Evolutionary conservation across 1,140 invertebrate genomes (phyloP).

Genomic region (Bombus soroeensis): DNA sequence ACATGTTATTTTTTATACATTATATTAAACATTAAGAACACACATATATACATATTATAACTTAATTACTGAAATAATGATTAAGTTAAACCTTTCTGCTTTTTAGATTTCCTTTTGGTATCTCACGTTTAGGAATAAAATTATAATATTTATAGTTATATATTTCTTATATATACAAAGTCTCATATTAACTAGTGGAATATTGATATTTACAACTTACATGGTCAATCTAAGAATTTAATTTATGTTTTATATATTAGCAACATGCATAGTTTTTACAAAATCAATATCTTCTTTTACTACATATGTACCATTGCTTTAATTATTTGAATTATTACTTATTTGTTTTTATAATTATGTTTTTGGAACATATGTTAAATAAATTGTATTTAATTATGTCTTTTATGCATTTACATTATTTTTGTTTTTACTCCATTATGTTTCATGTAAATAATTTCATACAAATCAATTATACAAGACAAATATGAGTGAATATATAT

Average conservation of each 20-base stretch:
- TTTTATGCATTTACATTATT: neutral
- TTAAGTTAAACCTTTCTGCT: neutral
- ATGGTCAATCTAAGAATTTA: neutral
- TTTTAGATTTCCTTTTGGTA: neutral
- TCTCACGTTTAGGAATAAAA: neutral
- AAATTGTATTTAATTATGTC: neutral
- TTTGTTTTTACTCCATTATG: neutral
- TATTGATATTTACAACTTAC: neutral
- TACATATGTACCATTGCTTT: neutral
- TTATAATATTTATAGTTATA: too few species aligned
- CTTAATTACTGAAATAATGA: neutral
- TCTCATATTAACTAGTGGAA: neutral
- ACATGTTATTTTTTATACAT: neutral
- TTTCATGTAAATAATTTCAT: neutral
- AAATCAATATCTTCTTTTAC: neutral
- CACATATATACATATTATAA: neutral
- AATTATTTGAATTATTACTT: neutral
- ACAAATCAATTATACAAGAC: constrained; percentile 9
- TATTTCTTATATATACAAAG: neutral
- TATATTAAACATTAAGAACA: neutral
- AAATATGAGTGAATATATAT: neutral
- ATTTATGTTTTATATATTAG: neutral
- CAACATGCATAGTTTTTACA: neutral
- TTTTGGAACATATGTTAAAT: neutral
- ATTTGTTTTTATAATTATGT: neutral